Percentiles rank a stretch among this genome's conserved stretches.
phyloP scores from a whole-genome alignment of 2,113 vertebrate genomes.

The Junco hyemalis region DNA sequence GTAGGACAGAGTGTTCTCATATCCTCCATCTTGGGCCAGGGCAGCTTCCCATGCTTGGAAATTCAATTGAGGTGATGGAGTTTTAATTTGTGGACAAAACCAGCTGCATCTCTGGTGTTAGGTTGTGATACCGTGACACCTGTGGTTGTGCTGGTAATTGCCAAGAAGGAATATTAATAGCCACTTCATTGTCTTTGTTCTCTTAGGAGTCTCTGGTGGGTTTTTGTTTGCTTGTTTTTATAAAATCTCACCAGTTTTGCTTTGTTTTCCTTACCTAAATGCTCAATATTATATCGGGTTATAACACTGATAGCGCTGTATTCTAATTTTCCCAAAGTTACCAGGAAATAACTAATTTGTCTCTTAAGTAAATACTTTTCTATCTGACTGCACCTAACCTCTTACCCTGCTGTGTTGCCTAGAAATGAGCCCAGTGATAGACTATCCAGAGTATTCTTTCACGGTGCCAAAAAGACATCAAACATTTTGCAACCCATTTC shows the following conservation, averaged over 20 bases:
- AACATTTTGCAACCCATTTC: not conserved
- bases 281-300: not conserved
- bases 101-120: not conserved
- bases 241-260: not conserved
- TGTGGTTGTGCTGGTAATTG: not conserved
- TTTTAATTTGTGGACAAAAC: not conserved
- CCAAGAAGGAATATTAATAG: not conserved
- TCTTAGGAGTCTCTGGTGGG: not conserved
- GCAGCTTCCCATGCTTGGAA: conserved; percentile 5
- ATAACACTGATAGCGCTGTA: not conserved
- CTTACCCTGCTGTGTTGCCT: not conserved
- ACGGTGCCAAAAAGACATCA: not conserved
- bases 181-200: not conserved
- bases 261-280: not conserved
- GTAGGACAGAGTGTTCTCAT: not conserved
- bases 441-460: not conserved
- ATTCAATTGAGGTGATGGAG: not conserved
- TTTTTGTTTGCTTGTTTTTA: not conserved
- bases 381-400: not conserved
- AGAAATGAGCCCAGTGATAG: not conserved
- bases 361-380: not conserved
- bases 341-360: not conserved
- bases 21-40: not conserved
- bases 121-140: not conserved
- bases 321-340: not conserved